Percentiles rank a stretch among this genome's conserved stretches.
phyloP scores from a whole-genome alignment of 2,888 invertebrate genomes.

The Eupeodes latifasciatus region DNA sequence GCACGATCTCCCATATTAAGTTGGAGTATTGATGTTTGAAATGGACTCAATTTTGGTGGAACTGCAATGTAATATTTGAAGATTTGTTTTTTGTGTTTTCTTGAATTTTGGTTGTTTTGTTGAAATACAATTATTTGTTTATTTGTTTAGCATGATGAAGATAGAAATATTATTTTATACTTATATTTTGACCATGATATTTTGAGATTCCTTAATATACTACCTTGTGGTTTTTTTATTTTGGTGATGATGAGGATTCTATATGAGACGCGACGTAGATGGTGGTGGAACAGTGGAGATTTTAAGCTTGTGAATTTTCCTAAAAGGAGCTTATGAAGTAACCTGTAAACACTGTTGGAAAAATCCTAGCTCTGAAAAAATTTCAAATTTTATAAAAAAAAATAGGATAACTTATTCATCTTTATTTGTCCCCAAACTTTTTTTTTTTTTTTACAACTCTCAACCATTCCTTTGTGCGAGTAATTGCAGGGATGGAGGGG shows the following conservation, averaged over 20 bases:
- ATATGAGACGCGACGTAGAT: background rate
- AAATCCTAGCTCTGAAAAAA: too few relatives aligned
- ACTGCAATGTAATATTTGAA: constrained; percentile 83
- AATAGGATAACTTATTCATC: too few relatives aligned
- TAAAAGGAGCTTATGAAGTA: too few relatives aligned
- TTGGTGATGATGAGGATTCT: background rate
- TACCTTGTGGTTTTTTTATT: background rate
- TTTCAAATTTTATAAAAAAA: too few relatives aligned
- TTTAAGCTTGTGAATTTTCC: background rate
- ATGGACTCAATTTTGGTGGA: constrained; percentile 91
- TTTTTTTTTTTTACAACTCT: too few relatives aligned
- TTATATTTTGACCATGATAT: background rate
- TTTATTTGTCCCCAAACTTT: too few relatives aligned
- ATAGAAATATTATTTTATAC: constrained; percentile 1
- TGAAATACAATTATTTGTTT: background rate
- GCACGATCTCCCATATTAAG: constrained; percentile 90
- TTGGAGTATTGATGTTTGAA: constrained; percentile 88
- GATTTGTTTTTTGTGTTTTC: constrained; percentile 12
- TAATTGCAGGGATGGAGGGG: too few relatives aligned
- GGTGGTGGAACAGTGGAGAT: background rate
- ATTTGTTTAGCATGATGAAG: background rate
- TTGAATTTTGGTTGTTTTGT: background rate
- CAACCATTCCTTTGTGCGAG: too few relatives aligned
- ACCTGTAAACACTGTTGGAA: too few relatives aligned
- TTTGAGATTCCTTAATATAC: background rate